Evolutionary conservation across 2,797 vertebrate species (phyloP).

Genomic region (Hippoglossus hippoglossus): DNA sequence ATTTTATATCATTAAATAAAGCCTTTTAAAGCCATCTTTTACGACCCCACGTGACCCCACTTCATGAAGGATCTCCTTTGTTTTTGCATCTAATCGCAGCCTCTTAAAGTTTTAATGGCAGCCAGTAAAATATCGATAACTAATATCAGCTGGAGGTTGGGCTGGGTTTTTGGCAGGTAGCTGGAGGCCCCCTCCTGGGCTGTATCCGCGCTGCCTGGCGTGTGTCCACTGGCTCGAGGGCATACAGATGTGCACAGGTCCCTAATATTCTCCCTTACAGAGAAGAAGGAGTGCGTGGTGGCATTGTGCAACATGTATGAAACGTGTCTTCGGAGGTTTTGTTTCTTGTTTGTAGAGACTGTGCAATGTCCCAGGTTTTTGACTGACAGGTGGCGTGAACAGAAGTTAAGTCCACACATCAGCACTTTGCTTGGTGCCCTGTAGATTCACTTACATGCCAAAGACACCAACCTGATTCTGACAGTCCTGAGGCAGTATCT

Average conservation of each 20-base stretch:
- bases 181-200: constrained; percentile 57
- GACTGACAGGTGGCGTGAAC: constrained; percentile 58
- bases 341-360: constrained; percentile 21
- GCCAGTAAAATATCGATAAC: constrained; percentile 79
- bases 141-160: constrained; percentile 76
- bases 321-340: background rate
- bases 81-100: constrained; percentile 74
- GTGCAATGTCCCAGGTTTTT: constrained; percentile 38
- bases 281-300: constrained; percentile 15
- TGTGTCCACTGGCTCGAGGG: constrained; percentile 43
- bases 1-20: constrained; percentile 74
- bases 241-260: constrained; percentile 53
- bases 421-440: constrained; percentile 55
- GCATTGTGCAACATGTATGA: constrained; percentile 1
- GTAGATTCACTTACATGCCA: constrained; percentile 69
- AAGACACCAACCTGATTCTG: constrained; percentile 62
- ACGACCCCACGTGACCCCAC: constrained; percentile 65
- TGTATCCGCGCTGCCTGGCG: constrained; percentile 56
- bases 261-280: constrained; percentile 17
- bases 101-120: constrained; percentile 79
- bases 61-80: constrained; percentile 76
- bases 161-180: constrained; percentile 54
- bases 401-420: constrained; percentile 56
- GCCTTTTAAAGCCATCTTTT: constrained; percentile 75
- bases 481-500: constrained; percentile 57